These are phyloP conservation scores for Arenaria interpres DNA, from an alignment of 2,113 vertebrate genomes.

Conservation along the genomic window DNA sequence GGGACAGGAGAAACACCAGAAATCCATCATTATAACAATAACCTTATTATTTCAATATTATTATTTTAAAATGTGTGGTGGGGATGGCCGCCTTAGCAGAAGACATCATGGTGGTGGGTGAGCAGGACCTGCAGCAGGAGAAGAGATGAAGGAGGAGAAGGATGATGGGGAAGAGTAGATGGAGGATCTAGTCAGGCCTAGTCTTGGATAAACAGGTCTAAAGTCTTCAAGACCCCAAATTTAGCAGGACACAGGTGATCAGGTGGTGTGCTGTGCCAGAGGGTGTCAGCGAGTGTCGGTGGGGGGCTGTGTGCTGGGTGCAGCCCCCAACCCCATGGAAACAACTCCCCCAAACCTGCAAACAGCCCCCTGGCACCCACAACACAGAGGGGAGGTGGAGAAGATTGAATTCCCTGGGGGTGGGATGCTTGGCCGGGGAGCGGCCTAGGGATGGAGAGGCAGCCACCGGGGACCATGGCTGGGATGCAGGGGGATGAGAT, in stretches of 20 bases:
- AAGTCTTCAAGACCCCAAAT: not conserved
- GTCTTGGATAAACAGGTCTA: not conserved
- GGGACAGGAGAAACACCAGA: not conserved
- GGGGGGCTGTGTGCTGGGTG: not conserved
- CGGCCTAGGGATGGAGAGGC: not conserved
- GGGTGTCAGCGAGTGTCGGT: not conserved
- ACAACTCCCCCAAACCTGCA: not conserved
- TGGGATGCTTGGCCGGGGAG: not conserved
- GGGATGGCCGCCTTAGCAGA: not conserved
- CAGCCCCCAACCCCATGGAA: not conserved
- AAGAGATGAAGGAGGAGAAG: not conserved
- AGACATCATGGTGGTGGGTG: not conserved
- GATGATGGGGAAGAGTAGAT: not conserved
- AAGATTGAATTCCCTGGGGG: no score
- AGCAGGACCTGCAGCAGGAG: not conserved
- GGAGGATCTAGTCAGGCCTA: not conserved
- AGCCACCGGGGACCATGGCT: not conserved
- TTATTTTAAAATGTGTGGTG: not conserved
- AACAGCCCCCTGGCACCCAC: not conserved
- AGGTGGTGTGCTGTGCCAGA: no score
- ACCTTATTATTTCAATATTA: not conserved
- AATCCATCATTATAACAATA: not conserved
- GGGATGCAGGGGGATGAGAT: not conserved
- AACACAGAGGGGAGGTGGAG: rapidly evolving
- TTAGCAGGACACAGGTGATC: not conserved